These are phyloP conservation scores for Philereme transversata DNA, from an alignment of 2,888 invertebrate species.

Conservation along the genomic window DNA sequence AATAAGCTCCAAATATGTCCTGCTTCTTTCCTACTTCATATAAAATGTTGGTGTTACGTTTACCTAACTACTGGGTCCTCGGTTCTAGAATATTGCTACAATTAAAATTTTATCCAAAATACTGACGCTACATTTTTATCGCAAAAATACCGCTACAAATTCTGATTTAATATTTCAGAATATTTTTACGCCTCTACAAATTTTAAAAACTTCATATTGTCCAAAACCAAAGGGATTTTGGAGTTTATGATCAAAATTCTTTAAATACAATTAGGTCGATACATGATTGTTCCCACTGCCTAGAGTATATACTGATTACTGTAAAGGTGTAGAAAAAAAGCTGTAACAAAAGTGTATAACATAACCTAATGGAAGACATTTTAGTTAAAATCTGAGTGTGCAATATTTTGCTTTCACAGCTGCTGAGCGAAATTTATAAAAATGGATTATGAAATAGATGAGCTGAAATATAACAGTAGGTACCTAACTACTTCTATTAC, in stretches of 20 bases:
- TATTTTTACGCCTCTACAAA: slow-evolving; percentile 50
- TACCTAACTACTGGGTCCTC: slow-evolving; percentile 77
- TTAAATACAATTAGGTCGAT: slow-evolving; percentile 69
- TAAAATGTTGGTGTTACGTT: slow-evolving; percentile 77
- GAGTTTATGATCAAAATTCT: slow-evolving; percentile 52
- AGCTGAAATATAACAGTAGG: slow-evolving; percentile 25
- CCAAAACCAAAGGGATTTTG: slow-evolving; percentile 45
- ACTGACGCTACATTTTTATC: slow-evolving; percentile 71
- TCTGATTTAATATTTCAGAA: slow-evolving; percentile 63
- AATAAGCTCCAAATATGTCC: slow-evolving; percentile 68
- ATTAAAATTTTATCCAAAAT: slow-evolving; percentile 76
- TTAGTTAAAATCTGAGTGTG: slow-evolving; percentile 61
- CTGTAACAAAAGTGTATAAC: slow-evolving; percentile 48
- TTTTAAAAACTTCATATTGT: slow-evolving; percentile 51
- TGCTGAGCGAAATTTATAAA: slow-evolving; percentile 45
- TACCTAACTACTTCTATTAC: slow-evolving; percentile 17
- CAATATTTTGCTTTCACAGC: slow-evolving; percentile 41
- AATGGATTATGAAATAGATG: slow-evolving; percentile 45
- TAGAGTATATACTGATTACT: slow-evolving; percentile 43
- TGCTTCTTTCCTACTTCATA: slow-evolving; percentile 52
- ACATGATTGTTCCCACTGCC: slow-evolving; percentile 71
- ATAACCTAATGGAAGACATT: slow-evolving; percentile 81
- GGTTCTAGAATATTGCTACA: slow-evolving; percentile 61
- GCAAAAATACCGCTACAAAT: slow-evolving; percentile 77
- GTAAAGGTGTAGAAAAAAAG: slow-evolving; percentile 37